phyloP scores from a whole-genome alignment of 1,140 invertebrate genomes.

The Magallana gigas region DNA sequence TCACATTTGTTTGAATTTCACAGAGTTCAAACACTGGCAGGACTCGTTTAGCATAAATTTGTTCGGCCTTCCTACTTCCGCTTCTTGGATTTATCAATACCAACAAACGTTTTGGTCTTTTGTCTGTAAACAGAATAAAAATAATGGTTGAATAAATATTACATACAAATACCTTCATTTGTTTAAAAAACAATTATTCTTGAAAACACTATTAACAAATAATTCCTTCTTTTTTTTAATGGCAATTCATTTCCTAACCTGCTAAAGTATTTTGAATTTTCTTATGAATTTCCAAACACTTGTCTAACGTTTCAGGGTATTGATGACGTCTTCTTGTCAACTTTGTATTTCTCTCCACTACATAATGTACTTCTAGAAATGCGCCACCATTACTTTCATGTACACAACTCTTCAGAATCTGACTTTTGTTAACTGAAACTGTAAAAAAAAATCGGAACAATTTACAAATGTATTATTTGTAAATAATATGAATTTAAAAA shows the following conservation, averaged over 20 bases:
- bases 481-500: neutral
- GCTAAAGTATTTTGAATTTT: too few species aligned
- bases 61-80: conserved; percentile 55
- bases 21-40: conserved; percentile 58
- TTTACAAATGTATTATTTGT: neutral
- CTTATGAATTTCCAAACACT: neutral
- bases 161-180: too few species aligned
- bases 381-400: neutral
- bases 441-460: neutral
- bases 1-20: conserved; percentile 55
- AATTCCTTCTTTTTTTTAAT: too few species aligned
- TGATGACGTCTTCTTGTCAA: neutral
- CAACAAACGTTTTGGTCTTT: conserved; percentile 55
- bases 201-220: too few species aligned
- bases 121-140: conserved; percentile 44
- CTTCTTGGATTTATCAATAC: conserved; percentile 63
- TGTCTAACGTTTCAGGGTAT: neutral
- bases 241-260: too few species aligned
- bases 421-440: neutral
- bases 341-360: neutral
- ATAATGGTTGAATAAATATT: too few species aligned
- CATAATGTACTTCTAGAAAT: neutral
- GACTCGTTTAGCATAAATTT: conserved; percentile 55
- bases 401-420: neutral
- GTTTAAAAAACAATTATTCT: too few species aligned